Conservation (phyloP, 1,140 invertebrate species). For the Bursaphelenchus mucronatus region DNA sequence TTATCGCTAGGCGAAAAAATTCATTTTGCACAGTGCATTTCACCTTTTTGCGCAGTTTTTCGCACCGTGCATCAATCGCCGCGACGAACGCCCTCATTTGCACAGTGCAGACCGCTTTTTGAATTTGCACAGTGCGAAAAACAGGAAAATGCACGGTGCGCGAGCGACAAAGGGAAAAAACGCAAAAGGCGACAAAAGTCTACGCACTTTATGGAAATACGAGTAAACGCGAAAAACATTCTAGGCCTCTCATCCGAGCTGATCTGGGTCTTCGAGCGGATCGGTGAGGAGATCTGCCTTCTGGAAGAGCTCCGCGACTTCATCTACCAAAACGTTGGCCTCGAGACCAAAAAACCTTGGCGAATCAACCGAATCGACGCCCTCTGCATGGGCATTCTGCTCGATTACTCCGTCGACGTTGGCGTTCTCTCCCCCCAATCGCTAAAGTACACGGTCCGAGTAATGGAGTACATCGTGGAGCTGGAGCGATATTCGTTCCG, state of each 20-base stretch:
- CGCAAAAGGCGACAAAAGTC: no score
- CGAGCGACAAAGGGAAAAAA: no score
- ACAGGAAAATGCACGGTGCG: no score
- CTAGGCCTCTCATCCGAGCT: constrained; percentile 25
- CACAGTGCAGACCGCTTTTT: no score
- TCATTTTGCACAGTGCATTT: no score
- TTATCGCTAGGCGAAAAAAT: no score
- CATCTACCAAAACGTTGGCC: constrained; percentile 5
- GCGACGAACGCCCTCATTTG: no score
- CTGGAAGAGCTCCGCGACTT: constrained; percentile 27
- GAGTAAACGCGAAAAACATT: no score
- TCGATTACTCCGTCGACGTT: constrained; percentile 17
- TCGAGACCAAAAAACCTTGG: constrained; percentile 25
- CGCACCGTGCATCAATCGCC: no score
- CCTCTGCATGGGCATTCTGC: constrained; percentile 23
- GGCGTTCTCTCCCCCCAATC: constrained; percentile 3
- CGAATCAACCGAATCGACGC: constrained; percentile 28
- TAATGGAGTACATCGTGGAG: constrained; percentile 25
- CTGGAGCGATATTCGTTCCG: constrained; percentile 28
- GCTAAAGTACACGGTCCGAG: constrained; percentile 28
- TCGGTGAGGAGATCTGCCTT: constrained; percentile 27
- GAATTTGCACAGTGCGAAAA: no score
- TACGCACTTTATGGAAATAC: no score
- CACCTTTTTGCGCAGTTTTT: no score
- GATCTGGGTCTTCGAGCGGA: constrained; percentile 22